These are phyloP conservation scores for Cantharis nigra DNA, from an alignment of 2,888 invertebrate genomes.

Conservation along the genomic window DNA sequence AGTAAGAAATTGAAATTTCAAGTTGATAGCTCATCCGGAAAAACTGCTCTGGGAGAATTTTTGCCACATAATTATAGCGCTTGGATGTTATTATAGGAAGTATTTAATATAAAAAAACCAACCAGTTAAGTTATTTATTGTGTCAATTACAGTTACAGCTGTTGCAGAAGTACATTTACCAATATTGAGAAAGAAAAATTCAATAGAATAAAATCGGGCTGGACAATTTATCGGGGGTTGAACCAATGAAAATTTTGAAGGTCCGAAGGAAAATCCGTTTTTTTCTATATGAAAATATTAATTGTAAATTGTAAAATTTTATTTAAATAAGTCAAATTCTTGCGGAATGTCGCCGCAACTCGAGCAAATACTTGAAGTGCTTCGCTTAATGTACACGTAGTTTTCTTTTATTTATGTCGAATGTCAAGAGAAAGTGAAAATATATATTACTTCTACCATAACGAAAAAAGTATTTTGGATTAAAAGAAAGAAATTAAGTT, in stretches of 20 bases:
- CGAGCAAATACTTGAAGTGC: neutral
- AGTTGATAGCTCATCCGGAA: too few species aligned
- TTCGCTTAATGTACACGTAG: neutral
- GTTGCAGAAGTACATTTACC: neutral
- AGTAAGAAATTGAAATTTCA: too few species aligned
- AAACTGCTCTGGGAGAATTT: too few species aligned
- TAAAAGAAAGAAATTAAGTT: neutral
- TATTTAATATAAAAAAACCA: too few species aligned
- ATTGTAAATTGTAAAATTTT: neutral
- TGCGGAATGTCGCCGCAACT: neutral
- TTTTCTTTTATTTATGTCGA: neutral
- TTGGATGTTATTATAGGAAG: too few species aligned
- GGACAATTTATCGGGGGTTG: too few species aligned
- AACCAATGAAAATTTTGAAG: too few species aligned
- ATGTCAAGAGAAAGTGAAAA: neutral
- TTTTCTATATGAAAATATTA: too few species aligned
- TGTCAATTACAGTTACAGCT: neutral
- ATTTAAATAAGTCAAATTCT: neutral
- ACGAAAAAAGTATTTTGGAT: neutral
- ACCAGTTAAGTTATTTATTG: neutral
- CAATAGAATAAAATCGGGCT: too few species aligned
- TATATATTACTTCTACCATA: neutral
- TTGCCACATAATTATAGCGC: too few species aligned
- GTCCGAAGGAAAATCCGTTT: too few species aligned
- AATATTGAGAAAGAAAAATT: neutral